Conservation (phyloP, 2,888 invertebrate genomes). For the Trichopria drosophilae region DNA sequence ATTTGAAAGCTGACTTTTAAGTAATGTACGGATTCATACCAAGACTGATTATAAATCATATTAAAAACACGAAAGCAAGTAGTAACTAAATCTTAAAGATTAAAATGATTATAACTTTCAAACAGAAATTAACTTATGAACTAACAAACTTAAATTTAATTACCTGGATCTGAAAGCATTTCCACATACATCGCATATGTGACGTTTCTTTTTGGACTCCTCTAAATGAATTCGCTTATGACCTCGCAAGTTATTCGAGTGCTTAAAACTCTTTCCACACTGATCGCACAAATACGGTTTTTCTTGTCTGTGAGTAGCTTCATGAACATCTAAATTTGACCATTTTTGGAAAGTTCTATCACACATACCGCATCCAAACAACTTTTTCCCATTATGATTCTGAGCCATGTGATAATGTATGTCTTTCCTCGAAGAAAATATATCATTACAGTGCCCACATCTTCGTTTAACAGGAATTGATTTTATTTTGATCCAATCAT, state of each 20-base stretch:
- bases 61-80: too few relatives aligned
- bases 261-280: conserved; percentile 55
- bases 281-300: conserved; percentile 52
- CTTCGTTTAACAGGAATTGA: conserved; percentile 25
- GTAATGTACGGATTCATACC: not conserved
- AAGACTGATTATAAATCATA: too few relatives aligned
- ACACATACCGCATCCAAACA: conserved; percentile 47
- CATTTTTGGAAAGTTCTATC: conserved; percentile 47
- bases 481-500: not conserved
- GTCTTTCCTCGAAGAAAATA: conserved; percentile 39
- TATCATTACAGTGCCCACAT: conserved; percentile 44
- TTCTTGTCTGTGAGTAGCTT: conserved; percentile 48
- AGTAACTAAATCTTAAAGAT: too few relatives aligned
- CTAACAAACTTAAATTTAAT: too few relatives aligned
- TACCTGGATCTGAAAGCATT: conserved; percentile 58
- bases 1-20: too few relatives aligned
- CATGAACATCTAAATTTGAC: conserved; percentile 50
- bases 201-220: conserved; percentile 48
- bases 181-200: conserved; percentile 57
- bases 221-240: conserved; percentile 53
- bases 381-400: conserved; percentile 37
- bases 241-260: conserved; percentile 50
- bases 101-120: too few relatives aligned
- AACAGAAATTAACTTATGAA: too few relatives aligned
- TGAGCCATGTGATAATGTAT: conserved; percentile 45